Evolutionary conservation across 1,140 invertebrate genomes (phyloP), one percentile per base, ranked within the genome.

Genomic region (Xylocopa sonorina): DNA sequence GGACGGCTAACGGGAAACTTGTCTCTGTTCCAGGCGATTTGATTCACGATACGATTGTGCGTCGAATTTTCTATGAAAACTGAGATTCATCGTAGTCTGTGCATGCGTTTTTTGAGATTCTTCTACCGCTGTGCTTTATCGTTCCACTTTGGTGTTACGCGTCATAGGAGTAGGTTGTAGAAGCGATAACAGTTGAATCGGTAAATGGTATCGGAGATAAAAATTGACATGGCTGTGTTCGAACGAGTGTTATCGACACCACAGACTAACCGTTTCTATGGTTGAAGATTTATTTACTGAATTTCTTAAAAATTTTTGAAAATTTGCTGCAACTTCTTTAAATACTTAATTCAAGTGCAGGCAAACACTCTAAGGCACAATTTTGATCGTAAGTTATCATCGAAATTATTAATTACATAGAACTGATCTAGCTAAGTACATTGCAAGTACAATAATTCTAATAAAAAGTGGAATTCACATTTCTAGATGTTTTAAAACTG

Each of bases 191-290:
- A 67, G 43, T 67, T 32, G 58, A 24, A 41, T 63, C 24, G 34
- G 48, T 16, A n/a, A 32, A 34, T 6, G 38, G 50, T 55, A 55
- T 66, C 38, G 50, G 27, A 62, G 43, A 55, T 67, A 67, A 67
- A 50, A 66, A 64, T 75, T 46, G 73, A 75, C 73, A 67, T 43
- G 62, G 38, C 27, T 34, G 27, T 21, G 58, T 64, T 24, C 63
- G 24, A 16, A 3, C 48, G 73, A 75, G 62, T 67, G 73, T 67
- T 75, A 75, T 75, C 73, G 73, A 75, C 73, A 77, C 53, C n/a
- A 24, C 38, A 18, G 58, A 10, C 9, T 18, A 14, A 43, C 9
- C 53, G 16, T 57, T 76, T 68, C 53, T 46, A 21, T 76, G 29
- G 43, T 68, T 57, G 57, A 73, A 57, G n/a, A 38, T n/a, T n/a